Evolutionary conservation across 2,113 vertebrate genomes (phyloP).

Genomic region (Regulus satrapa): DNA sequence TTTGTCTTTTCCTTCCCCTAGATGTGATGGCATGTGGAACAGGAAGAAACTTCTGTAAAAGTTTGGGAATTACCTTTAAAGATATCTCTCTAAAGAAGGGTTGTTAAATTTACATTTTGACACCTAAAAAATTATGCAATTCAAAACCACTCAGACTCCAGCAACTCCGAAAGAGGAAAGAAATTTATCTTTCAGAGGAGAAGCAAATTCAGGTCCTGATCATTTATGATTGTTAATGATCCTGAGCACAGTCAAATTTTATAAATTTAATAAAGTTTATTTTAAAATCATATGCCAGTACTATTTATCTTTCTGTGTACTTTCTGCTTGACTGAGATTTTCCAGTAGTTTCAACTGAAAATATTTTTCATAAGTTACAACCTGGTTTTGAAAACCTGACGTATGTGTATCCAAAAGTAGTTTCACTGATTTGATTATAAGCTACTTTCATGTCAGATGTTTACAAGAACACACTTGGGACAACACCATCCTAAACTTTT

Average conservation of each 20-base stretch:
- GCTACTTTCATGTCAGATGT: not conserved
- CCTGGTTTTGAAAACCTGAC: not conserved
- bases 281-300: not conserved
- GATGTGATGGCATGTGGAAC: not conserved
- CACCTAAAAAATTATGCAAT: not conserved
- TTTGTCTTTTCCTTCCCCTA: not conserved
- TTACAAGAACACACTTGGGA: not conserved
- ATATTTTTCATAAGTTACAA: not conserved
- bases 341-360: not conserved
- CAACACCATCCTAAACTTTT: not conserved
- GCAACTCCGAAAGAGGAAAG: not conserved
- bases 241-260: not conserved
- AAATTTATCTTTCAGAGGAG: not conserved
- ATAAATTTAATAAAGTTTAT: not conserved
- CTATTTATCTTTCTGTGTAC: not conserved
- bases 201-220: not conserved
- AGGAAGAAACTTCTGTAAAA: not conserved
- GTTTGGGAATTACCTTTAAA: not conserved
- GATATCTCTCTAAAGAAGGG: not conserved
- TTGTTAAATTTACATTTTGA: not conserved
- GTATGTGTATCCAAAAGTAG: not conserved
- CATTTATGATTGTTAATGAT: constrained; percentile 8
- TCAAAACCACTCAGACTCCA: not conserved
- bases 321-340: constrained; percentile 15
- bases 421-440: not conserved